Percentiles rank a stretch among this genome's conserved stretches.
These are phyloP conservation scores for Falco columbarius DNA, from an alignment of 2,797 vertebrate species.

Conservation along the genomic window DNA sequence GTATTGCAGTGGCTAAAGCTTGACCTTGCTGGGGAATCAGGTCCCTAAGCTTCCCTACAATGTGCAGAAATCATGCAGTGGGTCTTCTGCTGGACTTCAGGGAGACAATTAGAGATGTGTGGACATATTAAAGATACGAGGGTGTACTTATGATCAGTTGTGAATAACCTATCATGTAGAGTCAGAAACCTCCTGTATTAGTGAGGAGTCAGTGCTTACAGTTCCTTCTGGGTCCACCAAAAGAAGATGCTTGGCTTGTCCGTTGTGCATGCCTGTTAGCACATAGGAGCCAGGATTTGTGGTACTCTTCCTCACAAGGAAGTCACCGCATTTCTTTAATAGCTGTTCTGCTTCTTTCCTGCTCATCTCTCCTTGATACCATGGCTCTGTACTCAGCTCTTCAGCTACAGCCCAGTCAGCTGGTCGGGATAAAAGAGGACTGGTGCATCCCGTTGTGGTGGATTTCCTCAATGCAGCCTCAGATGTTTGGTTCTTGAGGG, in stretches of 20 bases:
- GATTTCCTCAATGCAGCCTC: constrained; percentile 82
- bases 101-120: neutral
- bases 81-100: neutral
- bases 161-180: neutral
- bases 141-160: neutral
- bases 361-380: constrained; percentile 96
- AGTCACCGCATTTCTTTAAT: constrained; percentile 90
- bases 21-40: neutral
- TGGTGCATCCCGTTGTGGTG: constrained; percentile 84
- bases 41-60: neutral
- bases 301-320: constrained; percentile 94
- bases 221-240: constrained; percentile 96
- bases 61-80: neutral
- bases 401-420: constrained; percentile 81
- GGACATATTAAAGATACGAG: neutral
- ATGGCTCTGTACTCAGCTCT: constrained; percentile 86
- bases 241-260: constrained; percentile 93
- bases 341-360: constrained; percentile 93
- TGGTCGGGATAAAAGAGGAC: constrained; percentile 84
- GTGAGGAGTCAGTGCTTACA: constrained; percentile 79
- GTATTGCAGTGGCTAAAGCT: neutral
- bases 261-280: constrained; percentile 94
- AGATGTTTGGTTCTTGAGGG: constrained; percentile 85
- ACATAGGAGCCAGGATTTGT: constrained; percentile 95
- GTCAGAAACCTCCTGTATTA: neutral